Percentiles rank a stretch among this genome's conserved stretches.
These are phyloP conservation scores for Anoplopoma fimbria DNA, from an alignment of 2,113 vertebrate genomes.

Conservation along the genomic window DNA sequence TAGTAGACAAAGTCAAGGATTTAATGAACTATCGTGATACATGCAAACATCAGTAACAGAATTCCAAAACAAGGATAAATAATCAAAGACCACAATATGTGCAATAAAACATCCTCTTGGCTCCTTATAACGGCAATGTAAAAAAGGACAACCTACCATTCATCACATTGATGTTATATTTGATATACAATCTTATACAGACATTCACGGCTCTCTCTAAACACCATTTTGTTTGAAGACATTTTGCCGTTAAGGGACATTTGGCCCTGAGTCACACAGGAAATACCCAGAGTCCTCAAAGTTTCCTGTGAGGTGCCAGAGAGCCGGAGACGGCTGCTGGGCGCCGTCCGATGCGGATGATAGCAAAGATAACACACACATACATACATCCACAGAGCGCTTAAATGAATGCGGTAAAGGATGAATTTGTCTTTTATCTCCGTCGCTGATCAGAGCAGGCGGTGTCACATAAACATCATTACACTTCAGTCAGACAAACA, in stretches of 20 bases:
- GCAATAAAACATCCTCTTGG: not conserved
- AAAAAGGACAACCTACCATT: not conserved
- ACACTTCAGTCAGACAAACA: conserved; percentile 30
- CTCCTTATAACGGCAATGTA: not conserved
- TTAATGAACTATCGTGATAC: too few relatives aligned
- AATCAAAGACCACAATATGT: too few relatives aligned
- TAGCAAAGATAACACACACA: conserved; percentile 54
- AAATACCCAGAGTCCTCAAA: conserved; percentile 61
- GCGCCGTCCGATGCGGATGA: conserved; percentile 62
- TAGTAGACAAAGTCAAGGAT: too few relatives aligned
- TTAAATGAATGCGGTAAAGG: conserved; percentile 42
- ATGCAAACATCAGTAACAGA: too few relatives aligned
- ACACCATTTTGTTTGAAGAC: not conserved
- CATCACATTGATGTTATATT: not conserved
- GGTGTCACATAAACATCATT: conserved; percentile 54
- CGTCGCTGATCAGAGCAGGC: conserved; percentile 12
- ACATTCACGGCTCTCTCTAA: not conserved
- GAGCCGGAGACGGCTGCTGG: conserved; percentile 51
- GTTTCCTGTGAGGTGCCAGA: conserved; percentile 69
- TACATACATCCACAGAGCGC: not conserved
- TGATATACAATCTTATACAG: not conserved
- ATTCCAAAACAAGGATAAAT: too few relatives aligned
- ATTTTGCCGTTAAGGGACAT: conserved; percentile 27
- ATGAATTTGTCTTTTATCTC: conserved; percentile 22
- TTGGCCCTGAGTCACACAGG: conserved; percentile 55